Percentiles rank a stretch among this genome's conserved stretches.
Conservation (phyloP, 2,888 invertebrate species). For the Sinotaia quadrata region DNA sequence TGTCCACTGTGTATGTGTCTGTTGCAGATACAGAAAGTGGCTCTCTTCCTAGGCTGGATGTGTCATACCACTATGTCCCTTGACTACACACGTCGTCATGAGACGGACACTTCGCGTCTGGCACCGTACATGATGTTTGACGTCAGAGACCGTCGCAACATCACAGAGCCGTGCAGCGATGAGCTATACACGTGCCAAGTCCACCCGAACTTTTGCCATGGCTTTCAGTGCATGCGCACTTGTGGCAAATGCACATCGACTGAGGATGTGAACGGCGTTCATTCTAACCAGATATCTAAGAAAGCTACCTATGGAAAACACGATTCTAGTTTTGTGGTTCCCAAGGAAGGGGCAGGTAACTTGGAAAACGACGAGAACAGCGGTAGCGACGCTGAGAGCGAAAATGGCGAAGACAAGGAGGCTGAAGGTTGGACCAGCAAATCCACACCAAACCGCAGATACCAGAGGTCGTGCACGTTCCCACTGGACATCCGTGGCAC, state of each 20-base stretch:
- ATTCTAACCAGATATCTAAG: background rate
- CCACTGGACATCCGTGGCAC: conserved; percentile 32
- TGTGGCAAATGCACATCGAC: conserved; percentile 27
- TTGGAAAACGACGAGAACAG: background rate
- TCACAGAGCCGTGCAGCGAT: conserved; percentile 30
- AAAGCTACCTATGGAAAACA: background rate
- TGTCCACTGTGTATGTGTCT: no score
- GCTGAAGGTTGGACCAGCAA: background rate
- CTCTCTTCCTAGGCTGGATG: conserved; percentile 33
- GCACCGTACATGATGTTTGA: conserved; percentile 18
- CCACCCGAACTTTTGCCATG: conserved; percentile 20
- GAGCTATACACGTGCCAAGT: conserved; percentile 25
- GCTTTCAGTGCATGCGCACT: conserved; percentile 32
- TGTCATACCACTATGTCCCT: conserved; percentile 26
- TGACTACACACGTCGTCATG: background rate
- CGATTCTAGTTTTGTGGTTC: background rate
- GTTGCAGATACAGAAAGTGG: conserved; percentile 29
- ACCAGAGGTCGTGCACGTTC: conserved; percentile 27
- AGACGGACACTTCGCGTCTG: conserved; percentile 11
- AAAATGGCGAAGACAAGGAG: background rate
- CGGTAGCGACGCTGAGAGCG: background rate
- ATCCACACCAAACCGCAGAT: background rate
- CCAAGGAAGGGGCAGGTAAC: background rate
- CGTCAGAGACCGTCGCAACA: conserved; percentile 12
- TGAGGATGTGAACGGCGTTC: background rate